Base-by-base conservation (phyloP, 2,888 invertebrate genomes). In the Apamea sordens region DNA sequence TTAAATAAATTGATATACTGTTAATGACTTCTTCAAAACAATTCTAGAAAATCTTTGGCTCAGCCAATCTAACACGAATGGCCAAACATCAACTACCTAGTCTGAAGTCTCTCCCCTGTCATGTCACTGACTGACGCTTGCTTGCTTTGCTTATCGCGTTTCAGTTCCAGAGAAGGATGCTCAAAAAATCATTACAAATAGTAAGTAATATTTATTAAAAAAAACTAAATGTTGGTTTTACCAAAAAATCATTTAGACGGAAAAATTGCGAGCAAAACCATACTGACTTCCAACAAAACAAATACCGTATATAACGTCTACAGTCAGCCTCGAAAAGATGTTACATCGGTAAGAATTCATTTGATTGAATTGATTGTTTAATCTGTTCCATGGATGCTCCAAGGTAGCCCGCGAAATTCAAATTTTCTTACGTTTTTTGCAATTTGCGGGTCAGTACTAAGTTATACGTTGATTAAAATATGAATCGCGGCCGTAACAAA, bases 11-110 rank as follows among this genome's bases (percentile, higher is more conserved):
- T 74, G 5, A 63, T 68, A 63, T 56, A 50, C 41, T 36, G 67
- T 28, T 75, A 75, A 10, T 68, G 44, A 80, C 68, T 84, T 82
- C 28, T 79, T 73, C 47, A 80, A 81, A 84, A 87, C 73, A 80
- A 76, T 81, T 82, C 72, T 47, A 77, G 59, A 83, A 84, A 87
- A 77, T 82, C 80, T 82, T 79, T 73, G 44, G 75, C 75, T 68
- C 53, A 69, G 68, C 75, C 76, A 83, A 78, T 79, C 71, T 68
- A 80, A 82, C 89, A 87, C 41, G 87, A 89, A 86, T 72, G 85
- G 65, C 87, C 90, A 91, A 91, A 91, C 90, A 91, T 88, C 88
- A 91, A 90, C 88, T 86, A 76, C 47, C 47, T 68, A 83, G 50
- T 73, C 80, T 79, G 77, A n/a, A n/a, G n/a, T n/a, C n/a, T n/a